These are phyloP conservation scores for Microtus oregoni DNA, from an alignment of 2,113 vertebrate genomes.

Conservation along the genomic window DNA sequence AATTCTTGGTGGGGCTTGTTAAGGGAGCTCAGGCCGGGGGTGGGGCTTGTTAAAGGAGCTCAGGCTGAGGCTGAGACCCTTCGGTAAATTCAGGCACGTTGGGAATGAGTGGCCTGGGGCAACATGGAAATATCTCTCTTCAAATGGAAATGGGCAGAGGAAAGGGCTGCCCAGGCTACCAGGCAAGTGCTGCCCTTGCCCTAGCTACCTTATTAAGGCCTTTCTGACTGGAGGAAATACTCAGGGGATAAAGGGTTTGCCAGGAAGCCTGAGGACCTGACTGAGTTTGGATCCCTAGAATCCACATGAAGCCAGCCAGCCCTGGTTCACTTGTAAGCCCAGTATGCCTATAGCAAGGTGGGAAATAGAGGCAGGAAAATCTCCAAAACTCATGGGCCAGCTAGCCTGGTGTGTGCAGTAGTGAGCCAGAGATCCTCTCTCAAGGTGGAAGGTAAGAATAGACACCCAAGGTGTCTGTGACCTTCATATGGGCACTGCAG, in stretches of 20 bases:
- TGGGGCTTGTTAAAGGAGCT: not conserved
- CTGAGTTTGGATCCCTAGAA: not conserved
- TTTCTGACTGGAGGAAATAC: not conserved
- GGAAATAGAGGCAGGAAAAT: not conserved
- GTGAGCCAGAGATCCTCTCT: not conserved
- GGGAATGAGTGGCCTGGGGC: not conserved
- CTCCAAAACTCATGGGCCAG: too few species aligned
- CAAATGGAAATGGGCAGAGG: slow-evolving; percentile 57
- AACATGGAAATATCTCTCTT: slow-evolving; percentile 57
- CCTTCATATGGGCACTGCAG: not conserved
- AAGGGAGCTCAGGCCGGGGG: not conserved
- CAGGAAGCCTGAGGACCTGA: not conserved
- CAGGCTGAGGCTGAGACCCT: not conserved
- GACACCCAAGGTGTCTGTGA: not conserved
- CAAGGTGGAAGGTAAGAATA: not conserved
- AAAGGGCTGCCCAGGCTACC: slow-evolving; percentile 44
- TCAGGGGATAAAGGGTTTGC: not conserved
- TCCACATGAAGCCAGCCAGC: too few species aligned
- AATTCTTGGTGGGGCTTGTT: slow-evolving; percentile 4
- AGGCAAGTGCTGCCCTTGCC: not conserved
- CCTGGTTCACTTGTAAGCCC: too few species aligned
- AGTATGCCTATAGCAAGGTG: not conserved
- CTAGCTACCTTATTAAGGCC: slow-evolving; percentile 46
- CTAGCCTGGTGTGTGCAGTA: not conserved
- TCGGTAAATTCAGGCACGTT: not conserved